Percentiles rank a stretch among this genome's conserved stretches.
Evolutionary conservation across 2,113 vertebrate genomes (phyloP).

Genomic region (Mirza zaza): DNA sequence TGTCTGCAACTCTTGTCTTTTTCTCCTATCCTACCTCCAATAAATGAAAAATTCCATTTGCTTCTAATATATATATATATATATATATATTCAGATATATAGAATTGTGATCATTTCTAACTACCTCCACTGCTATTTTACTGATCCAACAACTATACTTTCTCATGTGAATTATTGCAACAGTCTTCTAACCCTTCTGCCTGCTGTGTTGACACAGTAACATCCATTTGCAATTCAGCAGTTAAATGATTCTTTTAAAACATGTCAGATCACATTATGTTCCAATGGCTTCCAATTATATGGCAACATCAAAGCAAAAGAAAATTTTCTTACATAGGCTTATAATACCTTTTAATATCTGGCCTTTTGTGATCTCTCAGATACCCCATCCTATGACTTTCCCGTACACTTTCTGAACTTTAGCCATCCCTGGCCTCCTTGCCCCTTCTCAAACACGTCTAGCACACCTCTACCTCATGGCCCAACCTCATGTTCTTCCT

Average conservation of each 20-base stretch:
- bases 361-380: background rate
- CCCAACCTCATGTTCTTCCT: background rate
- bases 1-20: background rate
- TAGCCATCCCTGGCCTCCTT: background rate
- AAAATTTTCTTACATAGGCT: background rate
- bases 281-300: background rate
- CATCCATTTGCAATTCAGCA: background rate
- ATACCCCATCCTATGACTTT: background rate
- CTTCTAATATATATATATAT: background rate
- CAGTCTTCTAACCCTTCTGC: background rate
- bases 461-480: fast-evolving
- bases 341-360: background rate
- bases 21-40: background rate
- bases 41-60: background rate
- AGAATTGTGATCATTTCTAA: background rate
- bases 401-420: background rate
- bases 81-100: background rate
- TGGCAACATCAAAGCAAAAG: background rate
- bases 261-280: background rate
- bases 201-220: background rate
- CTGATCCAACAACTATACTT: background rate
- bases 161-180: background rate
- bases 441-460: background rate
- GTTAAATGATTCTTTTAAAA: background rate
- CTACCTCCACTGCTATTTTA: background rate